Base-by-base conservation (phyloP, 1,140 invertebrate species). In the Dinoponera quadriceps region DNA sequence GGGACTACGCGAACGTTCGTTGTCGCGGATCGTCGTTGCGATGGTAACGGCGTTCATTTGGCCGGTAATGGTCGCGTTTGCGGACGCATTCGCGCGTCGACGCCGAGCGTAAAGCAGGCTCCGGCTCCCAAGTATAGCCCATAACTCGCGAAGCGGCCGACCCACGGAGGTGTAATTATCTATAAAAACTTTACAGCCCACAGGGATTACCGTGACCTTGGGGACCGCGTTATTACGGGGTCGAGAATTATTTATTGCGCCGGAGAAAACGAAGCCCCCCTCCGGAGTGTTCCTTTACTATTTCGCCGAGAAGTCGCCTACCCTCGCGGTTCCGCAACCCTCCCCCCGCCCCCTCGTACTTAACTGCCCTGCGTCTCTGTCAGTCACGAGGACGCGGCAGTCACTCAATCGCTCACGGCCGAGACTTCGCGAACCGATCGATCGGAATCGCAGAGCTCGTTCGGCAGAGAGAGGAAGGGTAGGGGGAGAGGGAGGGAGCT, bases 391-490 rank as follows among this genome's bases (percentile, higher is more conserved):
- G n/a, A 1, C 54, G 29, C 69, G 27, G n/a, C n/a, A 9, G 29
- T 57, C 44, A n/a, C 38, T 25, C 29, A 22, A 49, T 38, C n/a
- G 48, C 16, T 14, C 51, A 22, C 22, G 25, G 38, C 38, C 9
- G 38, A 44, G 3, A 44, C 38, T 44, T 44, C 65, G 20, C 63
- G 51, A 13, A n/a, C 11, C 1, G 84, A 83, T 86, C 78, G 85
- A 63, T 62, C 25, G 48, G n/a, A 38, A 25, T 83, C 66, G 60
- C 3, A n/a, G 14, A 44, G 16, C 44, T 48, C 18, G 49, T 11
- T 48, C 22, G 74, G 54, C 54, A 49, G 69, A 85, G 63, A 66
- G 63, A 66, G n/a, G n/a, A n/a, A n/a, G n/a, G n/a, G n/a, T n/a
- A n/a, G 2, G 25, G 49, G 13, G 44, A 33, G 33, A 33, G 33